A percentile compares a stretch with the other conserved stretches of the same genome.
phyloP scores from a whole-genome alignment of 2,888 invertebrate species.

The Eristalinus sepulchralis region DNA sequence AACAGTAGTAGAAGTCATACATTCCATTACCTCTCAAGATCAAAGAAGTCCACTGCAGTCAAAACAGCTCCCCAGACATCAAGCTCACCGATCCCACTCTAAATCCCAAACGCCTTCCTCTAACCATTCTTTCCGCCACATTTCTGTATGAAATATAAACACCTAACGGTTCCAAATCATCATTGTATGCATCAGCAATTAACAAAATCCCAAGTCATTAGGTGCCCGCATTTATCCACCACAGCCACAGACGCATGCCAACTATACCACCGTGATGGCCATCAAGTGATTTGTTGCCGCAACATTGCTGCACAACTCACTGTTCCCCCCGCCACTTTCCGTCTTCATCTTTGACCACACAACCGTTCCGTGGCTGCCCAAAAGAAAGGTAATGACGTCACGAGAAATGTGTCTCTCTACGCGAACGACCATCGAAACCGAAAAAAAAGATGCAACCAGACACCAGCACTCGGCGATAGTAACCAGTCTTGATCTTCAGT shows the following conservation, averaged over 20 bases:
- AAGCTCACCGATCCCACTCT: background rate
- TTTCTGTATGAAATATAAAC: constrained; percentile 10
- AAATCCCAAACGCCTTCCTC: background rate
- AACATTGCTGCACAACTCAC: constrained; percentile 39
- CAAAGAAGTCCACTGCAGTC: background rate
- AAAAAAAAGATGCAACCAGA: constrained; percentile 50
- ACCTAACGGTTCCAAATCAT: constrained; percentile 32
- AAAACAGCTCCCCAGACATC: background rate
- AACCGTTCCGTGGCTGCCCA: constrained; percentile 11
- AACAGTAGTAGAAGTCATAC: background rate
- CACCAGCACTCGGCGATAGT: constrained; percentile 32
- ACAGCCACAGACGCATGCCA: background rate
- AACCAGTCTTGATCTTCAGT: constrained; percentile 63
- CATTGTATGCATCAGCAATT: constrained; percentile 21
- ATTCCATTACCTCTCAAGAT: background rate
- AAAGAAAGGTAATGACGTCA: constrained; percentile 65
- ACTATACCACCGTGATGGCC: background rate
- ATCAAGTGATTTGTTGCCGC: constrained; percentile 29
- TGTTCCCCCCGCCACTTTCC: background rate
- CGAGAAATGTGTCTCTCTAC: constrained; percentile 44
- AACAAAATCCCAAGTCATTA: constrained; percentile 12
- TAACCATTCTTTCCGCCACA: constrained; percentile 1
- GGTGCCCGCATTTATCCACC: background rate
- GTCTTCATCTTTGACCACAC: background rate
- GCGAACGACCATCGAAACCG: constrained; percentile 55